Conservation (phyloP, 2,888 invertebrate genomes). For the Timandra comae region DNA sequence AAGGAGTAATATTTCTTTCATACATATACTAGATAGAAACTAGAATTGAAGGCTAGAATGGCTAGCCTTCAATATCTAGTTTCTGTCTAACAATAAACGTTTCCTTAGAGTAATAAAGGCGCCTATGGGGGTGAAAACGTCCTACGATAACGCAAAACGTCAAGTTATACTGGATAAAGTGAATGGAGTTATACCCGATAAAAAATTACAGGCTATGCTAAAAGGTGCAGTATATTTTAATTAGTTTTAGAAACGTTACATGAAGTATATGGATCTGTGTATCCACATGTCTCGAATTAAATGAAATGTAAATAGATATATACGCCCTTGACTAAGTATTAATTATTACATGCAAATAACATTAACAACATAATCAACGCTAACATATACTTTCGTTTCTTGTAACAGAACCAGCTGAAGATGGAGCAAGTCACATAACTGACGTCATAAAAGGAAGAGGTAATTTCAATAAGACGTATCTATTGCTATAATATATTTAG, state of each 20-base stretch:
- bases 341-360: no score
- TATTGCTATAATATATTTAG: not conserved
- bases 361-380: not conserved
- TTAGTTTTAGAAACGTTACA: no score
- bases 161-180: constrained; percentile 31
- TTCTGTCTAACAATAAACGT: no score
- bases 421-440: constrained; percentile 43
- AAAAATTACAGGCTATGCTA: constrained; percentile 33
- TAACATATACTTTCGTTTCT: not conserved
- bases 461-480: constrained; percentile 13
- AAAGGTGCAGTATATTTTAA: constrained; percentile 32
- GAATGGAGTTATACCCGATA: constrained; percentile 36
- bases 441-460: constrained; percentile 46
- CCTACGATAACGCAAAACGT: constrained; percentile 29
- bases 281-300: no score
- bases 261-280: no score
- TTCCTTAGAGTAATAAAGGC: constrained; percentile 36
- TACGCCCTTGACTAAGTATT: not conserved
- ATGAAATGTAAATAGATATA: no score
- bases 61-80: no score
- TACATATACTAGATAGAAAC: not conserved
- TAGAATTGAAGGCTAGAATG: no score
- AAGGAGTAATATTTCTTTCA: constrained; percentile 41
- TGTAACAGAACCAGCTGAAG: constrained; percentile 34
- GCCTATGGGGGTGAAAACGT: constrained; percentile 31